Evolutionary conservation across 2,888 invertebrate genomes (phyloP).

Genomic region (Drosophila heteroneura): DNA sequence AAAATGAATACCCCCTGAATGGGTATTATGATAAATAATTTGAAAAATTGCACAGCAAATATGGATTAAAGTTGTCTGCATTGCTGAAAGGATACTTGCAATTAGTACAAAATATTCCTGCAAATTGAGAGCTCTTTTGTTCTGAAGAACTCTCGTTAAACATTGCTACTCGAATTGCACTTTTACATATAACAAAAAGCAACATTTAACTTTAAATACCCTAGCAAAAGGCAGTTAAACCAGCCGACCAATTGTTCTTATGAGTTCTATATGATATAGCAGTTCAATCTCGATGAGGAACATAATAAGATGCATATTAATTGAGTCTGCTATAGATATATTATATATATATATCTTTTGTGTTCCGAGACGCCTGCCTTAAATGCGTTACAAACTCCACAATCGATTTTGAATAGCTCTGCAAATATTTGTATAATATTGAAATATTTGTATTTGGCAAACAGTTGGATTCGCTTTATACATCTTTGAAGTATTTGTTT

Average conservation of each 20-base stretch:
- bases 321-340: neutral
- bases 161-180: neutral
- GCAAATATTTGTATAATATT: neutral
- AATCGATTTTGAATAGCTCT: neutral
- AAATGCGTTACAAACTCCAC: neutral
- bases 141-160: neutral
- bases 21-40: neutral
- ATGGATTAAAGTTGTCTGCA: neutral
- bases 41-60: neutral
- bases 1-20: neutral
- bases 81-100: neutral
- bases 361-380: neutral
- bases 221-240: neutral
- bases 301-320: neutral
- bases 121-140: conserved; percentile 3
- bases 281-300: neutral
- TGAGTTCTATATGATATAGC: neutral
- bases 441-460: neutral
- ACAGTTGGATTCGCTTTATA: neutral
- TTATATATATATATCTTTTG: neutral
- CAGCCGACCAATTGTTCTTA: neutral
- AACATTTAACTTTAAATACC: neutral
- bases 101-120: neutral
- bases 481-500: neutral
- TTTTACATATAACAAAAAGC: neutral